Conservation (phyloP, 2,797 vertebrate species). For the Pipistrellus nathusii region DNA sequence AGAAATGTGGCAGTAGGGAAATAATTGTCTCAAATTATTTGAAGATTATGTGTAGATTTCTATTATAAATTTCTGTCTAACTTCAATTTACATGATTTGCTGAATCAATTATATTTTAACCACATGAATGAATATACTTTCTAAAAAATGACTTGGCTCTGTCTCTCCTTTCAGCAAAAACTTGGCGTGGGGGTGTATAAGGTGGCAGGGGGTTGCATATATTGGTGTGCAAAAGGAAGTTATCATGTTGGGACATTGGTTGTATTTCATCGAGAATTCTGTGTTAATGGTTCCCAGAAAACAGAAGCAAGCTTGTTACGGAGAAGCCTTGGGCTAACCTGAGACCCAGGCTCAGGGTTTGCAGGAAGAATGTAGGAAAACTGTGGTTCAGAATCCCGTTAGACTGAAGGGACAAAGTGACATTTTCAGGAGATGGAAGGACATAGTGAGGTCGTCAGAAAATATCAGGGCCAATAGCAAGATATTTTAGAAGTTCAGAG, state of each 20-base stretch:
- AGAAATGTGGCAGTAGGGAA: not conserved
- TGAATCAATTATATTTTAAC: not conserved
- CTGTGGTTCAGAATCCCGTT: not conserved
- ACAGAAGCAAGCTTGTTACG: not conserved
- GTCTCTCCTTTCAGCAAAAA: not conserved
- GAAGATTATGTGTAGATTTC: not conserved
- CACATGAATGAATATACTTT: not conserved
- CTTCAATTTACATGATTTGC: constrained; percentile 8
- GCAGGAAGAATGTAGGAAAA: not conserved
- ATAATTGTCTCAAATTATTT: not conserved
- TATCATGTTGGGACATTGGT: not conserved
- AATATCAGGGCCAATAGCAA: not conserved
- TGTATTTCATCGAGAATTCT: constrained; percentile 29
- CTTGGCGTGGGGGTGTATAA: not conserved
- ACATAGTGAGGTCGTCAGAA: not conserved
- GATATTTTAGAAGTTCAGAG: not conserved
- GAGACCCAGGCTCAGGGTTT: not conserved
- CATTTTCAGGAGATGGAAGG: not conserved
- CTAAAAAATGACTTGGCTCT: not conserved
- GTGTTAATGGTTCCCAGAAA: not conserved
- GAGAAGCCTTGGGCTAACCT: not conserved
- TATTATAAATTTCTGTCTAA: not conserved
- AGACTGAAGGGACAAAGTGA: not conserved
- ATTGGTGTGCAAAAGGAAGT: not conserved
- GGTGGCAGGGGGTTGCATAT: not conserved